phyloP scores from a whole-genome alignment of 1,140 invertebrate species.

The Leptopilina boulardi region DNA sequence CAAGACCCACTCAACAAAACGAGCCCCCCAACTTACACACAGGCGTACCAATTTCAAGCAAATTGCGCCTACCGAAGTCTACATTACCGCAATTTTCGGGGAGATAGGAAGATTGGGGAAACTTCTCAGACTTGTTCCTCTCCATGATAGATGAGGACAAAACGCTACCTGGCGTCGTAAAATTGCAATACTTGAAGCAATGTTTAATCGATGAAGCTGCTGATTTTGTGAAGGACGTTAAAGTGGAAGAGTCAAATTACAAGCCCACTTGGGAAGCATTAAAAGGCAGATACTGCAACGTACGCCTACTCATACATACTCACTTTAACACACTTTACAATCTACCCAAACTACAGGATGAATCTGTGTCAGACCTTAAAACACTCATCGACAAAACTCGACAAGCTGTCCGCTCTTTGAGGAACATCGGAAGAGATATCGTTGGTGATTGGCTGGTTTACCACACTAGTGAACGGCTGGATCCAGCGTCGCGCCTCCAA shows the following conservation, averaged over 20 bases:
- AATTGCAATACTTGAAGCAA: constrained; percentile 54
- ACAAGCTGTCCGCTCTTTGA: background rate
- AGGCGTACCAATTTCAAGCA: background rate
- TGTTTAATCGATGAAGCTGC: constrained; percentile 49
- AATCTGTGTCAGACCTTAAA: background rate
- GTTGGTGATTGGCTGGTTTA: background rate
- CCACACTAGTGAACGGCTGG: too few species aligned
- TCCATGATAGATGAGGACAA: constrained; percentile 54
- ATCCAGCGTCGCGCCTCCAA: too few species aligned
- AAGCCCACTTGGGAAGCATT: constrained; percentile 15
- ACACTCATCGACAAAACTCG: constrained; percentile 9
- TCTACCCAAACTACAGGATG: background rate
- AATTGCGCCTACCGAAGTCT: constrained; percentile 2
- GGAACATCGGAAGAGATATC: background rate
- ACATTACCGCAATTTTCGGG: constrained; percentile 55
- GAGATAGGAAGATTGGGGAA: constrained; percentile 57
- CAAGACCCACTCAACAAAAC: too few species aligned
- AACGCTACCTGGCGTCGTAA: constrained; percentile 46
- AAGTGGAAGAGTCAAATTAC: background rate
- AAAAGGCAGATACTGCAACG: constrained; percentile 24
- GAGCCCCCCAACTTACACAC: too few species aligned
- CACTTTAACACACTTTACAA: background rate
- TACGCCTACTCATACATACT: background rate
- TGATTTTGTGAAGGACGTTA: too few species aligned
- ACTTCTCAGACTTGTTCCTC: constrained; percentile 58